Percentiles rank a stretch among this genome's conserved stretches.
phyloP scores from a whole-genome alignment of 2,113 vertebrate genomes.

The Chamaea fasciata region DNA sequence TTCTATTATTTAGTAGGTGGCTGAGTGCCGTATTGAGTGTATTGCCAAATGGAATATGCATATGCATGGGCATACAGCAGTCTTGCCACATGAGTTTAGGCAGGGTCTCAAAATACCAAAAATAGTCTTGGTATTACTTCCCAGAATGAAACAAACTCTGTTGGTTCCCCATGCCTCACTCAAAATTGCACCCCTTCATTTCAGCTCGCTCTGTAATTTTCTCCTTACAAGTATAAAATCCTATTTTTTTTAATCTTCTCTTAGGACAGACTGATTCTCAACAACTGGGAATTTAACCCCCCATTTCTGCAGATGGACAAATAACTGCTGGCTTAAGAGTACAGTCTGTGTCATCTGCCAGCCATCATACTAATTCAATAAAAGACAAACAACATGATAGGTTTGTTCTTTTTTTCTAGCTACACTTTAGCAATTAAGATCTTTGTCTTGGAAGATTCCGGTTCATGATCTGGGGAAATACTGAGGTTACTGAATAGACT shows the following conservation, averaged over 20 bases:
- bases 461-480: background rate
- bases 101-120: conserved; percentile 70
- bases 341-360: background rate
- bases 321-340: background rate
- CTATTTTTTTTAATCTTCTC: background rate
- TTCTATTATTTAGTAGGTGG: conserved; percentile 67
- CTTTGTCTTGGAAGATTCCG: background rate
- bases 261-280: background rate
- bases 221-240: conserved; percentile 15
- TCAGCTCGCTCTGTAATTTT: conserved; percentile 17
- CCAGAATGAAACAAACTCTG: conserved; percentile 57
- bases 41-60: conserved; percentile 65
- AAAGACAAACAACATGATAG: background rate
- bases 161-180: conserved; percentile 18
- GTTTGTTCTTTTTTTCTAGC: background rate
- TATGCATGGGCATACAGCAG: conserved; percentile 64
- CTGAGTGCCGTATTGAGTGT: conserved; percentile 45
- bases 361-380: background rate
- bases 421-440: background rate
- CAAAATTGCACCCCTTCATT: conserved; percentile 24
- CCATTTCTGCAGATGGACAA: background rate
- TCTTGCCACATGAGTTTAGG: conserved; percentile 67
- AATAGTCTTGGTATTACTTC: conserved; percentile 64
- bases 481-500: background rate
- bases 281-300: background rate